Base-by-base conservation (phyloP, 2,888 invertebrate species). In the Pollenia griseotomentosa region DNA sequence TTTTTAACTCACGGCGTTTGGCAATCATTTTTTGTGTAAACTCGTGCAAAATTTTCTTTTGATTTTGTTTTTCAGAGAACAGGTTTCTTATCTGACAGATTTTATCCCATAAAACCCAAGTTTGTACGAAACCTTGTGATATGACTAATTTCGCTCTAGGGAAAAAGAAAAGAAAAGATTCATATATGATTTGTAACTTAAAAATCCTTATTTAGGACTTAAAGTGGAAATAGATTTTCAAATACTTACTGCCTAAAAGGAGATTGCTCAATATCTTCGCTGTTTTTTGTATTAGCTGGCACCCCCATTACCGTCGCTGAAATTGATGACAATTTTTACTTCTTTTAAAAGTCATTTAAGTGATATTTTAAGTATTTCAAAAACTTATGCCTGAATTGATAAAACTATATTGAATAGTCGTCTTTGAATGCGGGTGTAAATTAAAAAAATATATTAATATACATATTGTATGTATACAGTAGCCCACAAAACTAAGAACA, bases 91-190 rank as follows among this genome's bases (percentile, higher is more conserved):
- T 91, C 83, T 93, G 93, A 89, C 95, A 95, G 85, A 95, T 90
- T 88, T 93, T 94, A 83, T 95, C 94, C 11, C 95, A 90, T 10
- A 95, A 90, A 9, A 95, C 90, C 95, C 95, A 95, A 0, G 95
- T 95, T 57, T 93, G 94, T 0, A 93, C 88, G 14, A 95, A 89
- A 48, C 95, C 94, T 51, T 94, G 93, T 0, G 94, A 93, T 12
- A 94, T 92, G 63, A 94, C 91, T 0, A 95, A 90, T 91, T 95
- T 94, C 0, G 95, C 95, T 84, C 95, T 95, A 89, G 73, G 92
- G 65, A 51, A 16, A 55, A 14, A n/a, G 12, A 51, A 68, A 61
- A 70, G 44, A 7, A 16, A 14, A 40, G 14, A 8, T 7, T 12
- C 9, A 16, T 9, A 40, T 1, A 16, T 2, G 8, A 23, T 19